Evolutionary conservation across 2,797 vertebrate genomes (phyloP), one percentile per base, ranked within the genome.

Genomic region (Furcifer pardalis): DNA sequence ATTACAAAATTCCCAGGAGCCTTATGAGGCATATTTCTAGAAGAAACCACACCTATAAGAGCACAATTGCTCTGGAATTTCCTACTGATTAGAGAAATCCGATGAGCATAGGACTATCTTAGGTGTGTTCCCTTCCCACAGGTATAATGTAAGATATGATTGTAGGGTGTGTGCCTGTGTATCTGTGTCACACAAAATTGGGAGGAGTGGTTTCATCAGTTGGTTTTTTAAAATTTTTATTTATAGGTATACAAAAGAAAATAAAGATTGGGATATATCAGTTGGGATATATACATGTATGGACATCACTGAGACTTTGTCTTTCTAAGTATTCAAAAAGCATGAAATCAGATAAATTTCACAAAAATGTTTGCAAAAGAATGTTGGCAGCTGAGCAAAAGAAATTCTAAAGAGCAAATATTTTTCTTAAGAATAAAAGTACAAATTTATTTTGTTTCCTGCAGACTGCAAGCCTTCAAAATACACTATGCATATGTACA

Each of bases 381-480:
- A 49, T 12, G 13, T 49, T 49, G 46, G 13, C 4, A 49, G 46
- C 13, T 12, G 13, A 49, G 7, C 46, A 49, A 49, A 49, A 49
- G 7, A 49, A 49, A 49, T 12, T 12, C 13, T 49, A 49, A 49
- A n/a, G 13, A 49, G 46, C 7, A 49, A 49, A 49, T 49, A 49
- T 49, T 49, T 49, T 49, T 49, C 46, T 8, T 7, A 49, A 49
- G 46, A 49, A 49, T 8, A 49, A 19, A 27, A 32, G 4, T 7
- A 76, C 32, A 77, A 12, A 59, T 59, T n/a, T 12, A 49, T 8
- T 62, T 62, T 27, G 56, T 77, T 60, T 2, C n/a, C 81, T 81
- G 35, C 68, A 88, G 82, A 76, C 77, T 77, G 52, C 40, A 27
- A 23, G 23, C 68, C 84, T 86, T 1, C 59, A 71, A 79, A 35